These are phyloP conservation scores for Melopsittacus undulatus DNA, from an alignment of 2,797 vertebrate genomes.

Conservation along the genomic window DNA sequence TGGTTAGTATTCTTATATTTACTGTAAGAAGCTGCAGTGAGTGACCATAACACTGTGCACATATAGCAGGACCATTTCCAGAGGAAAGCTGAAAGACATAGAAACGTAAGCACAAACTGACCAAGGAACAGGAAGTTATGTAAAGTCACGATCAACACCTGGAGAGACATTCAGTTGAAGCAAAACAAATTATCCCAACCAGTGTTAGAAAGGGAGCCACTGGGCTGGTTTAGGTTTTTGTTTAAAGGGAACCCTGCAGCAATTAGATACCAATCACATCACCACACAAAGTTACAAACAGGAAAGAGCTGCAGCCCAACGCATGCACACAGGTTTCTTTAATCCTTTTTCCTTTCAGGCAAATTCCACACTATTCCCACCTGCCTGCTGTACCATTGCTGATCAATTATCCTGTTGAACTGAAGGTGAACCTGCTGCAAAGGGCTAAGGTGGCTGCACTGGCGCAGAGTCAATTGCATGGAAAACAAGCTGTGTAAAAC, in stretches of 20 bases:
- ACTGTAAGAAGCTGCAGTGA: neutral
- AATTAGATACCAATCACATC: slow-evolving; percentile 60
- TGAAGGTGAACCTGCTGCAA: slow-evolving; percentile 59
- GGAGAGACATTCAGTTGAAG: neutral
- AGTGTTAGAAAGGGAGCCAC: neutral
- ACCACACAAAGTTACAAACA: slow-evolving; percentile 51
- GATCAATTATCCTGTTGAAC: slow-evolving; percentile 62
- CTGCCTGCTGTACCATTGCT: slow-evolving; percentile 53
- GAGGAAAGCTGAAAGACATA: neutral
- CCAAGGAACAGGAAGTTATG: neutral
- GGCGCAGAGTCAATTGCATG: neutral
- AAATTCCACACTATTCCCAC: slow-evolving; percentile 70
- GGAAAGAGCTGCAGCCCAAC: slow-evolving; percentile 56
- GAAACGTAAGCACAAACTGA: neutral
- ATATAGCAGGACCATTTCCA: neutral
- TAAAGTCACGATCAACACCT: neutral
- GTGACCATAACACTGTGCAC: neutral
- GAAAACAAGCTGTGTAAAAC: neutral
- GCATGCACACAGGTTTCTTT: slow-evolving; percentile 43
- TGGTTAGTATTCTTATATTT: neutral
- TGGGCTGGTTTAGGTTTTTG: neutral
- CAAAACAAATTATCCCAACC: slow-evolving; percentile 25
- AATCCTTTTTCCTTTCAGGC: slow-evolving; percentile 72
- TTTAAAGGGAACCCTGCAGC: slow-evolving; percentile 54
- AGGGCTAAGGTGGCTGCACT: slow-evolving; percentile 14